Base-by-base conservation (phyloP, 1,140 invertebrate species). In the Lepidurus packardi region DNA sequence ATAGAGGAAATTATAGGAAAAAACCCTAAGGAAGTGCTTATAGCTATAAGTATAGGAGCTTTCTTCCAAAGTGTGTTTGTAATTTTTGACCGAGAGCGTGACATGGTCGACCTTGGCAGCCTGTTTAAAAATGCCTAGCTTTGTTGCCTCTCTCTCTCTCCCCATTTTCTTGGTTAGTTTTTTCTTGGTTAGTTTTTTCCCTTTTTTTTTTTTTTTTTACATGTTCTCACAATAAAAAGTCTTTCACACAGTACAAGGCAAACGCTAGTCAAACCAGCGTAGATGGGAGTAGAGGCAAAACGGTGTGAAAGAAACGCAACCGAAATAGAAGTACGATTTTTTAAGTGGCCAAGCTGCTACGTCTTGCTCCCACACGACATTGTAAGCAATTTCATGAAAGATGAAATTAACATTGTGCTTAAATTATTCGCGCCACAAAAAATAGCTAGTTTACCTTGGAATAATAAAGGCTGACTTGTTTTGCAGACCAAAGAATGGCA, bases 1-100 rank as follows among this genome's bases (percentile, higher is more conserved):
- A 25, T 25, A 34, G 34, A 34, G 34, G 34, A 34, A 34, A 34
- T 34, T 34, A 34, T 34, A 34, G 34, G 34, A 34, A 34, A 34
- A 34, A 34, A 34, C 34, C 34, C 34, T 34, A 34, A 34, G 34
- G 34, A 65, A 65, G 10, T 16, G 53, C 3, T 13, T 13, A 65
- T 4, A 65, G 53, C 53, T 13, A 16, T 7, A 65, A 16, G 53
- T n/a, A 16, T n/a, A 65, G 53, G 13, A 65, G 53, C 53, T 65
- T 65, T 65, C 53, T 65, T 65, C 21, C 2, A 21, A 13, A n/a
- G 16, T 65, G 21, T 65, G 9, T 65, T 13, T 13, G 53, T 65
- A 65, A 65, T 65, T 65, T 65, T 65, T 65, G 3, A 65, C 53
- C 21, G 53, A 65, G 53, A 65, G 53, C 53, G 53, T 65, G 53